A percentile compares a stretch with the other conserved stretches of the same genome.
Conservation (phyloP, 1,140 invertebrate genomes). For the Uloborus diversus region DNA sequence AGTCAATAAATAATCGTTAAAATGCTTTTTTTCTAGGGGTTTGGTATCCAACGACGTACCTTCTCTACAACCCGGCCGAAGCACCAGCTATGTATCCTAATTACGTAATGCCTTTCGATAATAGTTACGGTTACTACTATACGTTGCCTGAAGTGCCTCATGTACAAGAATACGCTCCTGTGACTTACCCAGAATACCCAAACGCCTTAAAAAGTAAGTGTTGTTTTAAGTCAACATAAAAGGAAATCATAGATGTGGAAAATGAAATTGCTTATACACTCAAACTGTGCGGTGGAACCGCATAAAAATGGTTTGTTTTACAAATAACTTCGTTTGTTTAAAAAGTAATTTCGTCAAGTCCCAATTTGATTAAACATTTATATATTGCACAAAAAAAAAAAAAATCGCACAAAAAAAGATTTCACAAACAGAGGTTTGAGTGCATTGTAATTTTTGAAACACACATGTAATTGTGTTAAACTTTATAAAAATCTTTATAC, state of each 20-base stretch:
- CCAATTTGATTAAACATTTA: too few relatives aligned
- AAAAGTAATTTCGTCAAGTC: too few relatives aligned
- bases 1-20: too few relatives aligned
- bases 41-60: neutral
- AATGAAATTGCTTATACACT: neutral
- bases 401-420: too few relatives aligned
- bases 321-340: too few relatives aligned
- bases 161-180: neutral
- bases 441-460: too few relatives aligned
- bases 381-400: too few relatives aligned
- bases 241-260: neutral
- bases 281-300: too few relatives aligned
- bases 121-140: neutral
- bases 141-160: neutral
- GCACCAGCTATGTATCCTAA: neutral
- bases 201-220: neutral
- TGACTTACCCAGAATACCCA: neutral
- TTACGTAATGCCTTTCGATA: neutral
- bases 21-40: neutral
- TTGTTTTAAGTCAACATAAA: neutral
- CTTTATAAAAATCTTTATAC: too few relatives aligned
- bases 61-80: neutral
- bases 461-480: too few relatives aligned
- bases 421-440: too few relatives aligned
- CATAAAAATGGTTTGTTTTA: too few relatives aligned